A percentile compares a stretch with the other conserved stretches of the same genome.
phyloP scores from a whole-genome alignment of 2,888 invertebrate species.

The Embidobia sp. region DNA sequence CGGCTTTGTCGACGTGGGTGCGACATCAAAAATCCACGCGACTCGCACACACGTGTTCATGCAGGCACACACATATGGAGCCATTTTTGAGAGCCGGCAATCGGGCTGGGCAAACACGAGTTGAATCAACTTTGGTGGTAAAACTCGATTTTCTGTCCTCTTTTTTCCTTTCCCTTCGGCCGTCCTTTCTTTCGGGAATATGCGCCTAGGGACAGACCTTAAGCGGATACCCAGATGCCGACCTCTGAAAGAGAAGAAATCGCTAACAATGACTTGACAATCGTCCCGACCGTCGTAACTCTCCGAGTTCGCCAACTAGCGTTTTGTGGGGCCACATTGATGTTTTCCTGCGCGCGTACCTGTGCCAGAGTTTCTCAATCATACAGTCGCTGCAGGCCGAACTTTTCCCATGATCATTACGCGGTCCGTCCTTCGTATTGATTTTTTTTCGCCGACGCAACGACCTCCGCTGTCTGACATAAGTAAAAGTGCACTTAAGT shows the following conservation, averaged over 20 bases:
- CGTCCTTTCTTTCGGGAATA: slow-evolving; percentile 43
- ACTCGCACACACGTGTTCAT: slow-evolving; percentile 35
- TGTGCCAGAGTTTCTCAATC: slow-evolving; percentile 56
- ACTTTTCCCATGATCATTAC: slow-evolving; percentile 54
- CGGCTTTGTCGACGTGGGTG: slow-evolving; percentile 43
- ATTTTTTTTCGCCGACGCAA: slow-evolving; percentile 33
- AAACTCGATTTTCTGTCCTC: slow-evolving; percentile 53
- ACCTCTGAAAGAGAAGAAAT: slow-evolving; percentile 71
- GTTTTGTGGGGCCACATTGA: slow-evolving; percentile 47
- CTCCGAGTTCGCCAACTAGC: slow-evolving; percentile 42
- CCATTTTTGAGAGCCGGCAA: no score
- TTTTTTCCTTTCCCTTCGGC: slow-evolving; percentile 18
- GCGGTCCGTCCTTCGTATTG: slow-evolving; percentile 34
- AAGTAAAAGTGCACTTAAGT: slow-evolving; percentile 51
- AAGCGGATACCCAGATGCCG: slow-evolving; percentile 70
- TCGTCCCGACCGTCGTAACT: slow-evolving; percentile 59
- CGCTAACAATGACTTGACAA: slow-evolving; percentile 79
- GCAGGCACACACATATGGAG: no score
- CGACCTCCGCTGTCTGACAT: slow-evolving; percentile 35
- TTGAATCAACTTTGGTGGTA: slow-evolving; percentile 65
- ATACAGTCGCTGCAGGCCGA: slow-evolving; percentile 26
- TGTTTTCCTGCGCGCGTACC: slow-evolving; percentile 50
- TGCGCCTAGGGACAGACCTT: slow-evolving; percentile 47
- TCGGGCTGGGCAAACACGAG: slow-evolving; percentile 46
- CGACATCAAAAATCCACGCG: slow-evolving; percentile 57